A percentile compares a stretch with the other conserved stretches of the same genome.
phyloP scores from a whole-genome alignment of 2,113 vertebrate genomes.

The Panthera leo region DNA sequence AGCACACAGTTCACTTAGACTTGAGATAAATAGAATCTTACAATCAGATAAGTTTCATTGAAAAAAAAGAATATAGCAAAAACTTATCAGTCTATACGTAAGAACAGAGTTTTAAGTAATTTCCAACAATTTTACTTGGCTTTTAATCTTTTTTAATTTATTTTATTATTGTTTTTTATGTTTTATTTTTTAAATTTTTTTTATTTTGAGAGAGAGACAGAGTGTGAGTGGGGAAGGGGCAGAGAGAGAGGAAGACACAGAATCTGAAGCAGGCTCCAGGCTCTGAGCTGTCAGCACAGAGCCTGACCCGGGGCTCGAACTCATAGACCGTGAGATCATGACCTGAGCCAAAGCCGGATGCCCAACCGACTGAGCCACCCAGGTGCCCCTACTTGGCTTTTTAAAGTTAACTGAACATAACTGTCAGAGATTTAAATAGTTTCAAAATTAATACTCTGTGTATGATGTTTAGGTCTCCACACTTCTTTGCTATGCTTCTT shows the following conservation, averaged over 20 bases:
- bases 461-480: background rate
- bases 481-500: background rate
- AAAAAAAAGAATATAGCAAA: background rate
- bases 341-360: no score
- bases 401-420: slow-evolving; percentile 6
- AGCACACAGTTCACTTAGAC: background rate
- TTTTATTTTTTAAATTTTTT: no score
- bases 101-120: slow-evolving; percentile 35
- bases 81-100: slow-evolving; percentile 14
- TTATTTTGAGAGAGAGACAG: no score
- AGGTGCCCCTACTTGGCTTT: background rate
- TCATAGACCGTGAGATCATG: no score
- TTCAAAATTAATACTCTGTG: background rate
- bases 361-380: no score
- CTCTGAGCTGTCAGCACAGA: no score
- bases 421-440: background rate
- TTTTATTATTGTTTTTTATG: no score
- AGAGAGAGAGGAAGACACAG: no score
- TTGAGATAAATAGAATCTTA: background rate
- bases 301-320: no score
- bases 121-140: slow-evolving; percentile 23
- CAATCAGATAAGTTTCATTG: background rate
- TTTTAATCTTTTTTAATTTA: background rate
- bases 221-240: no score
- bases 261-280: no score